phyloP scores from a whole-genome alignment of 2,113 vertebrate species.

The Rhagologus leucostigma region DNA sequence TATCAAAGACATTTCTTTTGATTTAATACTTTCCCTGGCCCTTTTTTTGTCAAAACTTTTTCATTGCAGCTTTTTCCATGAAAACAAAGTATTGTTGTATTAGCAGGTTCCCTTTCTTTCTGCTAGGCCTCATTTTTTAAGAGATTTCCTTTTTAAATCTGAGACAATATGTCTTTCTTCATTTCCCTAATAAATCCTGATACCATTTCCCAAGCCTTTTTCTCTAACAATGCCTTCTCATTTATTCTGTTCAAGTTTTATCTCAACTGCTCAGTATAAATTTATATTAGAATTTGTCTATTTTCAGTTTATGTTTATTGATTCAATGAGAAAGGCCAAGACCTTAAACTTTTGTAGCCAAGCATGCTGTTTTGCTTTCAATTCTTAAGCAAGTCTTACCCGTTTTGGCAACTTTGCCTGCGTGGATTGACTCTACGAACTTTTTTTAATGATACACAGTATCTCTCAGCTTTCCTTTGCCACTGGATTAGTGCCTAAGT shows the following conservation, averaged over 20 bases:
- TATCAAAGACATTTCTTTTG: neutral
- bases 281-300: neutral
- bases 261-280: neutral
- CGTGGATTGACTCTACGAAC: neutral
- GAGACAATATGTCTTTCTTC: conserved; percentile 21
- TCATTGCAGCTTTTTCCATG: neutral
- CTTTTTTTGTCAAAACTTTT: neutral
- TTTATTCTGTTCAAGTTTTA: neutral
- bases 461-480: neutral
- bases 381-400: neutral
- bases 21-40: neutral
- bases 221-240: neutral
- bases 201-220: neutral
- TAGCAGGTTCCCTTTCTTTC: neutral
- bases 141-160: conserved; percentile 11
- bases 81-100: neutral
- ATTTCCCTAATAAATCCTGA: conserved; percentile 11
- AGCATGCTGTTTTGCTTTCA: neutral
- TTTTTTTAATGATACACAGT: neutral
- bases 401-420: neutral
- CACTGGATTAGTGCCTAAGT: neutral
- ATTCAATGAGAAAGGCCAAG: neutral
- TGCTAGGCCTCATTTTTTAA: neutral
- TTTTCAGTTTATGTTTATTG: neutral
- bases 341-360: neutral